Base-by-base conservation (phyloP, 2,888 invertebrate genomes). In the Phania funesta region DNA sequence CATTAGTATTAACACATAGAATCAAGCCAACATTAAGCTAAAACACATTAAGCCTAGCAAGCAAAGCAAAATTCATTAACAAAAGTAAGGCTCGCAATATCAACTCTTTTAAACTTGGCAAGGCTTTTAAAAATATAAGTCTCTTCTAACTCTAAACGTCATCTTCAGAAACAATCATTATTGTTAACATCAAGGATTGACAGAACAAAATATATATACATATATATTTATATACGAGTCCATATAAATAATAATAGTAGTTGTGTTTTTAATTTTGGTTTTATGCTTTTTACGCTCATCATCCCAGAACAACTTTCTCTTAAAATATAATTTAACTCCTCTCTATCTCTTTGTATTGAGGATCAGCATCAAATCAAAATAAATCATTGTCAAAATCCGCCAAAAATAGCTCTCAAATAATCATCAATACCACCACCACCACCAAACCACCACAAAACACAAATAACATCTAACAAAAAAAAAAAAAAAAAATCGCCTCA, bases 401-500 rank as follows among this genome's bases (percentile, higher is more conserved):
- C 54, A 75, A 58, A 68, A 76, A 71, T 80, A 77, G 71, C 74
- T 71, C 80, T 75, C 70, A 67, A 76, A 83, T 74, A 70, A 77
- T 54, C 64, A 75, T 83, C 84, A 83, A 82, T 65, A 74, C 85
- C 84, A 83, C 78, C 65, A 79, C 85, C 60, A 62, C 71, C 73
- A 73, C 75, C 71, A 67, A 52, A 68, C 65, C 76, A 76, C 76
- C 65, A 75, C 48, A 79, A 68, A 78, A 73, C 78, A 60, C 60
- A 70, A 74, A 48, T 68, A 62, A 38, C 58, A 71, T 70, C 58
- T 73, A 76, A 71, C 52, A 48, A 78, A 68, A 81, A 44, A 8
- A 38, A 84, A 83, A 76, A 84, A 85, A 84, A 83, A 79, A 84
- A 85, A 85, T 60, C 80, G 82, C 82, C 79, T 84, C 76, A 86